Evolutionary conservation across 2,113 vertebrate species (phyloP).

Genomic region (Cathartes aura): DNA sequence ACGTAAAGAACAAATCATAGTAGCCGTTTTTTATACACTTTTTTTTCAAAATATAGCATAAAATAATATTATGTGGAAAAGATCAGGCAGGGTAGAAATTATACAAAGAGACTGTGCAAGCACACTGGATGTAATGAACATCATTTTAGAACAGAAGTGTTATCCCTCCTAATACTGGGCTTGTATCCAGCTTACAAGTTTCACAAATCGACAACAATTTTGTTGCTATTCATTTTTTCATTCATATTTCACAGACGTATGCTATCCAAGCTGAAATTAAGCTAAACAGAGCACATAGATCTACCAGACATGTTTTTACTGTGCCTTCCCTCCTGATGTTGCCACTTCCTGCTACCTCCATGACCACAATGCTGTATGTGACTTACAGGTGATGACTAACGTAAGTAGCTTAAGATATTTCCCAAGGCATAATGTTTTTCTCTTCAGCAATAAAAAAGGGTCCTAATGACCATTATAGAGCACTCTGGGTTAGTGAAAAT

Average conservation of each 20-base stretch:
- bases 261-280: background rate
- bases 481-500: background rate
- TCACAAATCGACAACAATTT: background rate
- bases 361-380: accelerated
- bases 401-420: background rate
- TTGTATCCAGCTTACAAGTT: background rate
- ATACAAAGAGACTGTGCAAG: background rate
- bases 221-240: background rate
- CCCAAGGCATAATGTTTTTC: background rate
- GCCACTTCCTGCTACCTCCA: background rate
- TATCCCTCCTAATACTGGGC: background rate
- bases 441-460: background rate
- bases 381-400: background rate
- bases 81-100: background rate
- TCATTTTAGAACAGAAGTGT: background rate
- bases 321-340: background rate
- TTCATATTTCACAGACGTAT: background rate
- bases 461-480: background rate
- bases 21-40: background rate
- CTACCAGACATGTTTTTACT: background rate
- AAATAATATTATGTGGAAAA: background rate
- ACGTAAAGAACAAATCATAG: background rate
- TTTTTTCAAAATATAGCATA: background rate
- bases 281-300: background rate
- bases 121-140: background rate